Conservation (phyloP, 2,888 invertebrate genomes). For the Scaptodrosophila latifasciaeformis region DNA sequence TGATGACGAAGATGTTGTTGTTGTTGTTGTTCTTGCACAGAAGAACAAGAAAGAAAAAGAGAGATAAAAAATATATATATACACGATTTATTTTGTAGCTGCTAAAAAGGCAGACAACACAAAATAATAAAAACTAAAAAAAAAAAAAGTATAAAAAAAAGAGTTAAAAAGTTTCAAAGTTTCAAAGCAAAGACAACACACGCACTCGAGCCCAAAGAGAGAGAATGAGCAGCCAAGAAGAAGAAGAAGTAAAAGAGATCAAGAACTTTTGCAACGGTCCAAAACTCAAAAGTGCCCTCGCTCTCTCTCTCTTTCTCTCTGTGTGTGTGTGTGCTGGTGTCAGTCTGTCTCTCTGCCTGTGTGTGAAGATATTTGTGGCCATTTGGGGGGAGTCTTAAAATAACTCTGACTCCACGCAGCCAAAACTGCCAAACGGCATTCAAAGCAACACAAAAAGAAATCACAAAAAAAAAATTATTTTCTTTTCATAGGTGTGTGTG, state of each 20-base stretch:
- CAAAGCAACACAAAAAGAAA: too few species aligned
- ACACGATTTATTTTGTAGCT: neutral
- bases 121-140: neutral
- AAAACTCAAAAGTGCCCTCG: neutral
- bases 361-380: too few species aligned
- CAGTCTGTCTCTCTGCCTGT: neutral
- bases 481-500: slow-evolving; percentile 36
- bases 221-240: neutral
- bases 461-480: too few species aligned
- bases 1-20: too few species aligned
- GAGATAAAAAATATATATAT: too few species aligned
- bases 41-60: too few species aligned
- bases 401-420: neutral
- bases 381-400: neutral
- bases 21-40: too few species aligned
- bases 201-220: slow-evolving; percentile 3
- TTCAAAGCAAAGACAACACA: slow-evolving; percentile 32
- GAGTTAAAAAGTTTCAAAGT: neutral
- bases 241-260: slow-evolving; percentile 4
- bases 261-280: slow-evolving; percentile 7
- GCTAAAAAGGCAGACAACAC: neutral
- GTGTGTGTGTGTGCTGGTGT: too few species aligned
- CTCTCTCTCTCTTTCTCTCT: too few species aligned
- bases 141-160: neutral
- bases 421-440: slow-evolving; percentile 23